Percentiles rank a stretch among this genome's conserved stretches.
Evolutionary conservation across 2,888 invertebrate genomes (phyloP).

Genomic region (Sesia bembeciformis): DNA sequence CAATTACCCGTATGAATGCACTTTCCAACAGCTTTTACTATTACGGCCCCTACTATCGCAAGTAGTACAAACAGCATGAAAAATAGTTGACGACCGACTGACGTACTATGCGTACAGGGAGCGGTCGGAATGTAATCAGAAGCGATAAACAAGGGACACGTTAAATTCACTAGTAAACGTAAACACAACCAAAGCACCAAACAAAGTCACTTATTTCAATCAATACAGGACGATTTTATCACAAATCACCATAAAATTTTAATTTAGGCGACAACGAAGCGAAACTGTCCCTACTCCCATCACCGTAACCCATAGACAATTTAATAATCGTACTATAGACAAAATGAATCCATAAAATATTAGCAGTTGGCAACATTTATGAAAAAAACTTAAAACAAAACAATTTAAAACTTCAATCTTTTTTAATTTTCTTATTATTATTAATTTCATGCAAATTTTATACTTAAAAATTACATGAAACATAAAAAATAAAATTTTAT

Average conservation of each 20-base stretch:
- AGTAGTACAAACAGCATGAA: conserved; percentile 70
- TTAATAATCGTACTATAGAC: no score
- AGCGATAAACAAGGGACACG: conserved; percentile 26
- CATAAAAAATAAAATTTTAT: no score
- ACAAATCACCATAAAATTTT: conserved; percentile 50
- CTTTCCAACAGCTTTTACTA: conserved; percentile 74
- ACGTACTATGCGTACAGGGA: conserved; percentile 66
- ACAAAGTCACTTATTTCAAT: conserved; percentile 46
- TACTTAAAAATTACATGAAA: no score
- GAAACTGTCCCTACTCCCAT: conserved; percentile 63
- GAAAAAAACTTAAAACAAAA: no score
- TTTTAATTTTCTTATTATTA: no score
- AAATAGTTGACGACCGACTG: conserved; percentile 62
- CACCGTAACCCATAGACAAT: conserved; percentile 48
- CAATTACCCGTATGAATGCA: conserved; percentile 59
- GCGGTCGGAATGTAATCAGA: conserved; percentile 63
- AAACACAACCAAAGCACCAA: conserved; percentile 31
- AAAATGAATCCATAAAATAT: no score
- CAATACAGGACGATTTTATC: conserved; percentile 39
- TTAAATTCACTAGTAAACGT: conserved; percentile 35
- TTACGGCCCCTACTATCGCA: conserved; percentile 56
- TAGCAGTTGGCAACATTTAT: no score
- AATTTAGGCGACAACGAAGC: conserved; percentile 67
- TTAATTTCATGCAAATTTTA: no score
- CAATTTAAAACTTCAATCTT: no score